Conservation (phyloP, 1,140 invertebrate species). For the Hermetia illucens region DNA sequence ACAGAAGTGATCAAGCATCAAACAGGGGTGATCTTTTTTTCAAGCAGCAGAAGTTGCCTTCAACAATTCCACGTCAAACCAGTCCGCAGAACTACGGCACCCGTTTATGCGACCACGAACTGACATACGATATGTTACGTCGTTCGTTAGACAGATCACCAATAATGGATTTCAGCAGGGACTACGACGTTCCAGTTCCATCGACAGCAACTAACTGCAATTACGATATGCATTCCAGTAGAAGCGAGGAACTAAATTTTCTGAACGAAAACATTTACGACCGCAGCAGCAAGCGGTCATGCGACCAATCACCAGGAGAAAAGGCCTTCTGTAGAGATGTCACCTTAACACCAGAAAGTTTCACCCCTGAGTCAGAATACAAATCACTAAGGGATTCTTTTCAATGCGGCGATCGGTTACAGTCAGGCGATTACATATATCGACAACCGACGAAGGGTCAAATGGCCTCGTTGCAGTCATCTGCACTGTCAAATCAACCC, state of each 20-base stretch:
- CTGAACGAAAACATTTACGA: slow-evolving; percentile 25
- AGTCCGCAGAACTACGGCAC: slow-evolving; percentile 27
- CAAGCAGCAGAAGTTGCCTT: slow-evolving; percentile 24
- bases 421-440: slow-evolving; percentile 12
- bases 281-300: slow-evolving; percentile 10
- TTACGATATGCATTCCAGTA: slow-evolving; percentile 25
- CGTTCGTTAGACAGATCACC: slow-evolving; percentile 16
- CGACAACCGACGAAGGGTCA: slow-evolving; percentile 3
- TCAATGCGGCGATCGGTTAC: slow-evolving; percentile 9
- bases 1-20: slow-evolving; percentile 1
- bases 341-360: slow-evolving; percentile 11
- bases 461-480: too few species aligned
- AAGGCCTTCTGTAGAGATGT: slow-evolving; percentile 2
- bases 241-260: slow-evolving; percentile 26
- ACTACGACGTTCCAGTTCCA: slow-evolving; percentile 13
- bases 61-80: slow-evolving; percentile 16
- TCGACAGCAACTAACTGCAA: slow-evolving; percentile 9
- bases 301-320: background rate
- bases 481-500: slow-evolving; percentile 1
- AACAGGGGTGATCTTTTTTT: slow-evolving; percentile 13
- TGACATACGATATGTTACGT: slow-evolving; percentile 25
- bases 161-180: slow-evolving; percentile 23
- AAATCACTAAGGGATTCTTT: slow-evolving; percentile 1
- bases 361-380: slow-evolving; percentile 11
- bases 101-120: slow-evolving; percentile 25